Conservation (phyloP, 2,113 vertebrate species). For the Myotis lucifugus region DNA sequence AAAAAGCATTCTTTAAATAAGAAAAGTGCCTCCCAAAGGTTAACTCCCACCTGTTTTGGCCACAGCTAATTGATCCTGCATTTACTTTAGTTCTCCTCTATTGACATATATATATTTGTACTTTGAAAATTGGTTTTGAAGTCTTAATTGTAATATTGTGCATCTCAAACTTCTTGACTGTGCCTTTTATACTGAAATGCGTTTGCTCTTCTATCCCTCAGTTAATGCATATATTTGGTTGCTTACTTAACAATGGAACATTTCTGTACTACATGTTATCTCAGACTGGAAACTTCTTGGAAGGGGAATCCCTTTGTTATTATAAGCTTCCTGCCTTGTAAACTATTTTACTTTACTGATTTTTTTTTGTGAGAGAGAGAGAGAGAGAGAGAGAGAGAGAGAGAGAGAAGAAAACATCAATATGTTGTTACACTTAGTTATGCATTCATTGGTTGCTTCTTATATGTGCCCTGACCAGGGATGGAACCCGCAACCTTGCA, state of each 20-base stretch:
- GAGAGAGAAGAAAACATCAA: not conserved
- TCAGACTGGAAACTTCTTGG: not conserved
- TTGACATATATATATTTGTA: conserved; percentile 28
- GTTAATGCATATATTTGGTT: conserved; percentile 29
- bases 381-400: not conserved
- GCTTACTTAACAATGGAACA: conserved; percentile 19
- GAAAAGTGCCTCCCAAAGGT: not conserved
- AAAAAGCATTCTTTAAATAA: not conserved
- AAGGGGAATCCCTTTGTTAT: conserved; percentile 41
- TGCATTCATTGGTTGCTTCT: not conserved
- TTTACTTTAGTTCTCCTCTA: not conserved
- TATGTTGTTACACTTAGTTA: not conserved
- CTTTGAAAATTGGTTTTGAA: conserved; percentile 43
- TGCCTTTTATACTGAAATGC: conserved; percentile 28
- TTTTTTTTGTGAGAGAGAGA: not conserved
- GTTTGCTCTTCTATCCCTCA: not conserved
- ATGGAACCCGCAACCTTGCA: not conserved
- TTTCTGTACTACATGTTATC: conserved; percentile 13
- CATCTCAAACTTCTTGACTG: conserved; percentile 30
- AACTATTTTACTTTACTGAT: not conserved
- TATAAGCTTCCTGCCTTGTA: conserved; percentile 19
- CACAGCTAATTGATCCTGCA: not conserved
- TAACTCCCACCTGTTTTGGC: not conserved
- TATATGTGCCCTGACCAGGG: not conserved
- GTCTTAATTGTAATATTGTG: conserved; percentile 38